Base-by-base conservation (phyloP, 2,113 vertebrate species). In the Cyprinus carpio region DNA sequence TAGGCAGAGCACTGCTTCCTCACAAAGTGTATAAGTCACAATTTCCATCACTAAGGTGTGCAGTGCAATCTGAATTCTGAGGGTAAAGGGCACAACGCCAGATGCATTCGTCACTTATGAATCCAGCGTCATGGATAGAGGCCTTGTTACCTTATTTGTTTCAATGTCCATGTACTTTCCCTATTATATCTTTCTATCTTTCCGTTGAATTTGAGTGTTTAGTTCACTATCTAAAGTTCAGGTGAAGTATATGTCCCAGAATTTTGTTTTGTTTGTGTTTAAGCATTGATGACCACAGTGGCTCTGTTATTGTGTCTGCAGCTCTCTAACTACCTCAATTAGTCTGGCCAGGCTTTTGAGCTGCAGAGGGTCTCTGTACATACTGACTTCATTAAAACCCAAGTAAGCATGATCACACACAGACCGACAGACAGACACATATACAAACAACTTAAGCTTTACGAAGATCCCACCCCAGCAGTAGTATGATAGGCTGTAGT, bases 311-410 rank as follows among this genome's bases (percentile, higher is more conserved):
- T 58, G 43, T 82, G 83, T 87, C 85, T 78, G 62, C 43, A 31
- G 83, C 79, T 72, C 64, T 78, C 62, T 58, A 87, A 27, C 76
- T 77, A 37, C 31, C 16, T 76, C 71, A 85, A 72, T 85, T 82
- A 77, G 29, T 11, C 54, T 31, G 31, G 64, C 37, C 16, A 29
- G 40, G 49, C 34, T 77, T 77, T 64, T 46, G 11, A 83, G 80
- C 78, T 37, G 37, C 37, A 89, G 18, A 77, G 60, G 56, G 60
- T 56, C 83, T 40, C 40, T 9, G 31, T 56, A 83, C 86, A 85
- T 58, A 69, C 65, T 79, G 85, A 85, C 78, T 83, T 67, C 15
- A 43, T 64, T 75, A 49, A 87, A 87, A 81, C 37, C n/a, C 64
- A 67, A 67, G 51, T 16, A 65, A n/a, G 40, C 80, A 56, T 72